Conservation (phyloP, 2,113 vertebrate genomes). For the Oenanthe melanoleuca region DNA sequence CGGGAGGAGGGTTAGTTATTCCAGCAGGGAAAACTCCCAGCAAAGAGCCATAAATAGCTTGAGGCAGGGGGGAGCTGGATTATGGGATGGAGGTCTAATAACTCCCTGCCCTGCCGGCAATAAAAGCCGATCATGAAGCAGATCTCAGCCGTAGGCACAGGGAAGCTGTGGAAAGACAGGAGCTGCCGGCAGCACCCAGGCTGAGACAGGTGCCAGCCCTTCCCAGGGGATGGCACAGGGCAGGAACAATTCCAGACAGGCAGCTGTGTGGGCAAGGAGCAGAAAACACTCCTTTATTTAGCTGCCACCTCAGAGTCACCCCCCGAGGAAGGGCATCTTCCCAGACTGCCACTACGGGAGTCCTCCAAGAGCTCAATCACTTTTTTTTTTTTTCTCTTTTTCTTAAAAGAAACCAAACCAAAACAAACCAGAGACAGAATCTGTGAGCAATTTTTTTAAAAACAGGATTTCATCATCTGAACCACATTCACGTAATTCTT, state of each 20-base stretch:
- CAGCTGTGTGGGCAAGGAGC: background rate
- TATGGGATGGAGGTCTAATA: constrained; percentile 2
- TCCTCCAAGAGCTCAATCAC: background rate
- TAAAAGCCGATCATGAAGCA: constrained; percentile 43
- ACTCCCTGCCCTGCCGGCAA: background rate
- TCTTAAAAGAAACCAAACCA: background rate
- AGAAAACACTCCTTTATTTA: background rate
- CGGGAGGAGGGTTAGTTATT: background rate
- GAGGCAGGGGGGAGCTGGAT: background rate
- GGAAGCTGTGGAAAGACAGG: background rate
- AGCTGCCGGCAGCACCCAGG: background rate
- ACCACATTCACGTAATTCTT: accelerated
- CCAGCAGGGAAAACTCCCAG: background rate
- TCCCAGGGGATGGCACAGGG: background rate
- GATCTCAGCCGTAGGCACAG: background rate
- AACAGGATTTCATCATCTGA: background rate
- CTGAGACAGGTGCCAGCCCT: background rate
- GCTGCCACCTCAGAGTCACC: background rate
- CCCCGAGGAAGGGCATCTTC: background rate
- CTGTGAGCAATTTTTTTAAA: background rate
- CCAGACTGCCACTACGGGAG: background rate
- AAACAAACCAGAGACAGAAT: background rate
- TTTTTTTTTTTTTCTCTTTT: background rate
- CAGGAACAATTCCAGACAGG: background rate
- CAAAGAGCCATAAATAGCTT: background rate